Base-by-base conservation (phyloP, 2,113 vertebrate species). In the Cyphomyrus discorhynchus region DNA sequence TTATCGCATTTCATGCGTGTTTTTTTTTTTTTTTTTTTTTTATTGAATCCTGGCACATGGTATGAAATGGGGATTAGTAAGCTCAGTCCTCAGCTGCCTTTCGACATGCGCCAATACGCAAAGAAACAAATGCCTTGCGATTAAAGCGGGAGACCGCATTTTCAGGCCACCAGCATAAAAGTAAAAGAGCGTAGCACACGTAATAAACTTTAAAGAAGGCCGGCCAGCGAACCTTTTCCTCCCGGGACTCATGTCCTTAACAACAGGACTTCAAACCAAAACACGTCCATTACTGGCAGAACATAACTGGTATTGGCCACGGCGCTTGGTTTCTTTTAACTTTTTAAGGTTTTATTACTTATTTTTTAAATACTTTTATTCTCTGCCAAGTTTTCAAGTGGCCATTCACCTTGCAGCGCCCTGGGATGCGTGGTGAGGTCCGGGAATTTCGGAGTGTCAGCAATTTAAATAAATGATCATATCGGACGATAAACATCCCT, bases 1-100 rank as follows among this genome's bases (percentile, higher is more conserved):
- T 90, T 74, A 90, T 86, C 52, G 42, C 56, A 45, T 89, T 89
- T 89, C 58, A 27, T 89, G 80, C 35, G n/a, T 50, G 24, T 86
- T 19, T 85, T 47, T 85, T 84, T 42, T 35, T 85, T 47, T 85
- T 84, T 42, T 35, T 35, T 42, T 42, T 85, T 46, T 85, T 45
- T 84, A 84, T 86, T 83, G 45, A 85, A 89, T 85, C 89, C 58
- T 90, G 89, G 66, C 89, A 42, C 35, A 27, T 50, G 53, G 58
- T 86, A 52, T 70, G 56, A 90, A 90, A 87, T 24, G 19, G 89
- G 62, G 58, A 66, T 90, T 90, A 86, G 58, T 49, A 56, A 62
- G 42, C n/a, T 46, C 45, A 19, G 49, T 66, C 45, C 24, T 66
- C 89, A 77, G 83, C 56, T 52, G 89, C 86, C 84, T 85, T 53